Evolutionary conservation across 2,797 vertebrate species (phyloP).

Genomic region (Remorina albescens): DNA sequence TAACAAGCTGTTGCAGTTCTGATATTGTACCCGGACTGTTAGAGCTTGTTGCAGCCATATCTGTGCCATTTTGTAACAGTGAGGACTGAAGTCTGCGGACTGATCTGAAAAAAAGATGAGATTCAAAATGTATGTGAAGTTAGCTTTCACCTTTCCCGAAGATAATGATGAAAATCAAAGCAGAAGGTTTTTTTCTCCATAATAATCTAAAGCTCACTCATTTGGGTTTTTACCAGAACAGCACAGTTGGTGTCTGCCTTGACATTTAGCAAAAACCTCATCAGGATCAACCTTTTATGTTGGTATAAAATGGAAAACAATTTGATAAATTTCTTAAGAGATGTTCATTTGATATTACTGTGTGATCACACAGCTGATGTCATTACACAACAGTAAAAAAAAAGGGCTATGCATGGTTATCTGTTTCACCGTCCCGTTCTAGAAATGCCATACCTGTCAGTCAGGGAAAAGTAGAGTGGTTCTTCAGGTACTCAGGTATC

Average conservation of each 20-base stretch:
- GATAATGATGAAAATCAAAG: slow-evolving; percentile 18
- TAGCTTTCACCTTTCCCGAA: slow-evolving; percentile 11
- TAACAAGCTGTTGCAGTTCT: slow-evolving; percentile 40
- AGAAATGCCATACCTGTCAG: background rate
- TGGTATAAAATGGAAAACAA: background rate
- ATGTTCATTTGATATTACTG: background rate
- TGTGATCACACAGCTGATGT: background rate
- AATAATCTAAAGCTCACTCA: slow-evolving; percentile 13
- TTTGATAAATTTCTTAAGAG: slow-evolving; percentile 4
- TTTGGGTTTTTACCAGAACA: background rate
- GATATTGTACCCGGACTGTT: background rate
- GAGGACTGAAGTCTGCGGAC: slow-evolving; percentile 3
- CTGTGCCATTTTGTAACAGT: slow-evolving; percentile 26
- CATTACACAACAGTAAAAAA: background rate
- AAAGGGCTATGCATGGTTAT: background rate
- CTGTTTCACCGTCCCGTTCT: background rate
- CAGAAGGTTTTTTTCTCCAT: background rate
- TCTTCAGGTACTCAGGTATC: background rate
- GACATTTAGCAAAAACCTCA: slow-evolving; percentile 11
- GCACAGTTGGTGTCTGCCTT: background rate
- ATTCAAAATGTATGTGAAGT: slow-evolving; percentile 14
- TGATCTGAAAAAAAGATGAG: slow-evolving; percentile 14
- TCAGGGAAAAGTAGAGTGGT: background rate
- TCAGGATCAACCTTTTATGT: background rate
- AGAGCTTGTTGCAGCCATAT: slow-evolving; percentile 26